Conservation (phyloP, 2,888 invertebrate genomes). For the Poecilus cupreus region DNA sequence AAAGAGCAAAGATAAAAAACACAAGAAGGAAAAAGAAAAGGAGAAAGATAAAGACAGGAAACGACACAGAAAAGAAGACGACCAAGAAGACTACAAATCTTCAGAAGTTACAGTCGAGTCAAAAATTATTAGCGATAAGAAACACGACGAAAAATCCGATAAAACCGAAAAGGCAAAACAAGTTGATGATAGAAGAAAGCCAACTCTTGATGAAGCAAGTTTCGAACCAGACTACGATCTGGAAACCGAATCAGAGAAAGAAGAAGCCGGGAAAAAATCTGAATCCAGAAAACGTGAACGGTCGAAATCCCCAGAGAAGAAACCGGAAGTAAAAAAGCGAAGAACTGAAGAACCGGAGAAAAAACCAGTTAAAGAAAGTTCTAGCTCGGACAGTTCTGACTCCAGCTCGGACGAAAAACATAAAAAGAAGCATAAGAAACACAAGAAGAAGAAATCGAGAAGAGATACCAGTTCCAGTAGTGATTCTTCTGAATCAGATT, state of each 20-base stretch:
- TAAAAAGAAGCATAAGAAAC: constrained; percentile 70
- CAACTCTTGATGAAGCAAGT: constrained; percentile 82
- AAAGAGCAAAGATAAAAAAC: constrained; percentile 55
- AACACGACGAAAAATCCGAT: constrained; percentile 63
- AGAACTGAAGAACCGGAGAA: constrained; percentile 78
- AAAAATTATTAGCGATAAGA: constrained; percentile 64
- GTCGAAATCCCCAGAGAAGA: constrained; percentile 62
- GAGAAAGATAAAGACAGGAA: constrained; percentile 68
- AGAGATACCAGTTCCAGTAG: constrained; percentile 79
- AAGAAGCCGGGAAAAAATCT: constrained; percentile 69
- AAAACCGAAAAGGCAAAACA: constrained; percentile 61
- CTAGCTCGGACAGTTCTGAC: constrained; percentile 70
- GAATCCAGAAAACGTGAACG: constrained; percentile 64
- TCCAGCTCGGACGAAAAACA: constrained; percentile 70
- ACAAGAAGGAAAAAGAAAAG: constrained; percentile 65
- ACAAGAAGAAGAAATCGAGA: constrained; percentile 77
- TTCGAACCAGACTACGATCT: constrained; percentile 86
- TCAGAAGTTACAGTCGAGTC: constrained; percentile 61
- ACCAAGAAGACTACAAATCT: constrained; percentile 63
- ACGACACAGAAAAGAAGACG: constrained; percentile 68
- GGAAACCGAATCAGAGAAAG: constrained; percentile 79
- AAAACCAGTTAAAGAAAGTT: constrained; percentile 68
- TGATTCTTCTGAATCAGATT: constrained; percentile 78
- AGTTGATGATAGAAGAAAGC: constrained; percentile 75
- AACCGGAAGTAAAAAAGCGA: constrained; percentile 71